Conservation (phyloP, 1,140 invertebrate species). For the Forficula auricularia region DNA sequence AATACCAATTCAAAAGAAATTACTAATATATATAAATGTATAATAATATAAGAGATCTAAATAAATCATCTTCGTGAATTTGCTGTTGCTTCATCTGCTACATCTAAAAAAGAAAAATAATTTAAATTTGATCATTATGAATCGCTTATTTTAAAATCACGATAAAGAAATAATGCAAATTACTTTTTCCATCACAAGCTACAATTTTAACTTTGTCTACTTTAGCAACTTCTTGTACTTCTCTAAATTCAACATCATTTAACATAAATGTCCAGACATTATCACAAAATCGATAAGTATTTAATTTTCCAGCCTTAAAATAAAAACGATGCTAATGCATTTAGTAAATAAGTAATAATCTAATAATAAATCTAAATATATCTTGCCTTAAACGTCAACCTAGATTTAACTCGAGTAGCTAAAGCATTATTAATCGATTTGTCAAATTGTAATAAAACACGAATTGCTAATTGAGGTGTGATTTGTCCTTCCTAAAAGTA, state of each 20-base stretch:
- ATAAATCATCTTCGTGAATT: slow-evolving; percentile 1
- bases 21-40: background rate
- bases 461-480: slow-evolving; percentile 74
- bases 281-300: slow-evolving; percentile 98
- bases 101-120: slow-evolving; percentile 14
- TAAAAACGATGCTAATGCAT: slow-evolving; percentile 11
- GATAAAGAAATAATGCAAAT: slow-evolving; percentile 18
- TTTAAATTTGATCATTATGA: too few species aligned
- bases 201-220: slow-evolving; percentile 99
- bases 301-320: slow-evolving; percentile 76
- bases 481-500: slow-evolving; percentile 84
- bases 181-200: slow-evolving; percentile 96
- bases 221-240: slow-evolving; percentile 83
- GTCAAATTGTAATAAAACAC: slow-evolving; percentile 90
- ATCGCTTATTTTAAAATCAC: background rate
- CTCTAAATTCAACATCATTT: slow-evolving; percentile 94
- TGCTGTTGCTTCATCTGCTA: slow-evolving; percentile 14
- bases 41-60: background rate
- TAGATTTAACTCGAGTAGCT: slow-evolving; percentile 77
- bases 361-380: background rate
- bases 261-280: slow-evolving; percentile 99
- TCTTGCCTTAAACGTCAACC: slow-evolving; percentile 74
- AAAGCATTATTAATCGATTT: slow-evolving; percentile 90
- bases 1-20: too few species aligned
- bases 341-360: background rate